Evolutionary conservation across 2,797 vertebrate genomes (phyloP).

Genomic region (Tapirus indicus): DNA sequence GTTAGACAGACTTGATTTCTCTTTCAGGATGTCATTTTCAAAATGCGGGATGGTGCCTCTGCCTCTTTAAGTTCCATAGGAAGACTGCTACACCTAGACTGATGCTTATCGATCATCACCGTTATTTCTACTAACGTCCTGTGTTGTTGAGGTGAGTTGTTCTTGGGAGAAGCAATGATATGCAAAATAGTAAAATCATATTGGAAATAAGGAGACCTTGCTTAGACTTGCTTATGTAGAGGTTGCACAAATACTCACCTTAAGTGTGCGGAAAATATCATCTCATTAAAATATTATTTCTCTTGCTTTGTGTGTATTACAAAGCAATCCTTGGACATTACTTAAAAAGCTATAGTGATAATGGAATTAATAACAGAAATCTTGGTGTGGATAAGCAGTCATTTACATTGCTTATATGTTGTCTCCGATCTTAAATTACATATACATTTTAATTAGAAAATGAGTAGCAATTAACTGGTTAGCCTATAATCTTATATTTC

Average conservation of each 20-base stretch:
- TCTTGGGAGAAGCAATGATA: slow-evolving; percentile 1
- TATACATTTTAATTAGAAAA: slow-evolving; percentile 15
- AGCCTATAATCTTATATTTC: not conserved
- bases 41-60: not conserved
- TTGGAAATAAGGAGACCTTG: not conserved
- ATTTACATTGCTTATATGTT: not conserved
- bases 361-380: not conserved
- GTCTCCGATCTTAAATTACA: not conserved
- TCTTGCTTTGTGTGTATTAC: not conserved
- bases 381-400: not conserved
- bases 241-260: not conserved
- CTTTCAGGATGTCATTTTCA: slow-evolving; percentile 46
- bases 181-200: slow-evolving; percentile 19
- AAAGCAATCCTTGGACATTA: not conserved
- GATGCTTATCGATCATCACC: not conserved
- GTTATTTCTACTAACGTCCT: slow-evolving; percentile 31
- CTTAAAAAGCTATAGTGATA: not conserved
- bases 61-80: not conserved
- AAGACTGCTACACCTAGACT: slow-evolving; percentile 13
- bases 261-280: not conserved
- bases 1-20: not conserved
- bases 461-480: not conserved
- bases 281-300: not conserved
- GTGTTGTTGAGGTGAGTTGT: slow-evolving; percentile 75
- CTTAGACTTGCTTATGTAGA: not conserved